A percentile compares a stretch with the other conserved stretches of the same genome.
Evolutionary conservation across 2,888 invertebrate species (phyloP).

Genomic region (Ochropleura leucogaster): DNA sequence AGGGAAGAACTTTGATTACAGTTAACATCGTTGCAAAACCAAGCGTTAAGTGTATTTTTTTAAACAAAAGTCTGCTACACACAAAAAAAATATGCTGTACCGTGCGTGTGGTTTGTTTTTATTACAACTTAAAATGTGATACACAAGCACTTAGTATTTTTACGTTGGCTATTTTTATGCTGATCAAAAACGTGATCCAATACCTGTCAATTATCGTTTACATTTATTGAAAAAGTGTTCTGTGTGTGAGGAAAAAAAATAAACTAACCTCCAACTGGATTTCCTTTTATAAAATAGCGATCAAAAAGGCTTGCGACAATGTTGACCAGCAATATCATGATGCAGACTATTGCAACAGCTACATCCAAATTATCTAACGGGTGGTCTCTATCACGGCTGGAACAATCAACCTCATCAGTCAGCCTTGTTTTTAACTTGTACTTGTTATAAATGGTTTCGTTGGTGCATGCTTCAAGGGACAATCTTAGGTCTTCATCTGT

Average conservation of each 20-base stretch:
- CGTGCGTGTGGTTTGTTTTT: too few species aligned
- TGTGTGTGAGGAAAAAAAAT: background rate
- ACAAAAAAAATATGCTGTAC: too few species aligned
- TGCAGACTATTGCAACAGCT: constrained; percentile 27
- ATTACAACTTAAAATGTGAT: too few species aligned
- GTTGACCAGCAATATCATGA: constrained; percentile 40
- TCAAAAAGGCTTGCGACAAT: constrained; percentile 53
- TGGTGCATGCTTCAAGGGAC: constrained; percentile 59
- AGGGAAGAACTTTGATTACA: background rate
- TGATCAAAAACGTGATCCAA: too few species aligned
- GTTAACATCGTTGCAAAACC: background rate
- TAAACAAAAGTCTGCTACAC: too few species aligned
- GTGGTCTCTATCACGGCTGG: constrained; percentile 8
- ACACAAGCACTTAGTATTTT: too few species aligned
- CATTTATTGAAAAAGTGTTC: too few species aligned
- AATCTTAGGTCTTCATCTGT: constrained; percentile 37
- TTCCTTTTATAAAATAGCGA: constrained; percentile 10
- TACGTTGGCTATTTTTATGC: too few species aligned
- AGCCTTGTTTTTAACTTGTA: constrained; percentile 55
- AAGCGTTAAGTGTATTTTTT: too few species aligned
- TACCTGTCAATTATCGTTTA: too few species aligned
- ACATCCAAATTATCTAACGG: constrained; percentile 43
- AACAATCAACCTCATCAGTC: constrained; percentile 37
- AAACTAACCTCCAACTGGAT: constrained; percentile 11
- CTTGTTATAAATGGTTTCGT: constrained; percentile 51